Conservation (phyloP, 2,888 invertebrate genomes). For the Tachina lurida region DNA sequence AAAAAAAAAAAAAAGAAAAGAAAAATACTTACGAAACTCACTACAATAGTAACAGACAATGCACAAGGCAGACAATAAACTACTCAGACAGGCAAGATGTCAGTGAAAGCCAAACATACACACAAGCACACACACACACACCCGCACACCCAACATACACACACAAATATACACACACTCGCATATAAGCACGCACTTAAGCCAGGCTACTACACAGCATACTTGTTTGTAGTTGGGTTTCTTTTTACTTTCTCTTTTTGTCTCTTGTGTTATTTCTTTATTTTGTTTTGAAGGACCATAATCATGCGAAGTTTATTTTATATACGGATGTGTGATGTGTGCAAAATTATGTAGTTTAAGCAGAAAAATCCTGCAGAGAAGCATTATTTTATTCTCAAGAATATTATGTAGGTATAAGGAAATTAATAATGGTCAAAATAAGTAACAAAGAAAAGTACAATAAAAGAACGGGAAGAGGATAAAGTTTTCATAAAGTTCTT, state of each 20-base stretch:
- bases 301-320: constrained; percentile 32
- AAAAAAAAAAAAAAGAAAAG: constrained; percentile 9
- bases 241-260: constrained; percentile 26
- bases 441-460: not conserved
- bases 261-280: not conserved
- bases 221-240: constrained; percentile 22
- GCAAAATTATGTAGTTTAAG: not conserved
- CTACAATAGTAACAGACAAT: constrained; percentile 45
- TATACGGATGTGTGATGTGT: constrained; percentile 1
- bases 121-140: not conserved
- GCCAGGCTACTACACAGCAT: constrained; percentile 39
- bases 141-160: not conserved
- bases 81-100: constrained; percentile 29
- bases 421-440: not conserved
- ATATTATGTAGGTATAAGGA: constrained; percentile 15
- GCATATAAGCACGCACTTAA: not conserved
- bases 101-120: not conserved
- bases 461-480: constrained; percentile 8
- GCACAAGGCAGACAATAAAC: constrained; percentile 46
- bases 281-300: constrained; percentile 45
- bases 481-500: not conserved
- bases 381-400: not conserved
- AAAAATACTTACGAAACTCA: constrained; percentile 12
- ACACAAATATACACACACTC: not conserved
- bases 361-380: constrained; percentile 15